Percentiles rank a stretch among this genome's conserved stretches.
phyloP scores from a whole-genome alignment of 2,113 vertebrate species.

The Mugil cephalus region DNA sequence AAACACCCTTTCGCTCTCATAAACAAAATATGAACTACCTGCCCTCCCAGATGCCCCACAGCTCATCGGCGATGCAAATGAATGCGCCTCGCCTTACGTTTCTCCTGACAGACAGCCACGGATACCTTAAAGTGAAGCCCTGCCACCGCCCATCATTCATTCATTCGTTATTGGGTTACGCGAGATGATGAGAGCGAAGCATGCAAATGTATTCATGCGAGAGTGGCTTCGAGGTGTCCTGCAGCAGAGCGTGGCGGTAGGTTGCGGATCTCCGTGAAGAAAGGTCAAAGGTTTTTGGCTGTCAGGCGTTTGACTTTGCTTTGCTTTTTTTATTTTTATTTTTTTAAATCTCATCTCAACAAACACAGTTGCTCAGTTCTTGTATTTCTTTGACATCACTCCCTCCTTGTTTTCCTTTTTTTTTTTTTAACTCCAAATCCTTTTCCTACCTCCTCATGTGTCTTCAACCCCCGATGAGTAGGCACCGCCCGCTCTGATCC shows the following conservation, averaged over 20 bases:
- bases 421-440: constrained; percentile 8
- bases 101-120: constrained; percentile 36
- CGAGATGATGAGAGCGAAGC: constrained; percentile 31
- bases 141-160: constrained; percentile 3
- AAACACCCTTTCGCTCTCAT: constrained; percentile 10
- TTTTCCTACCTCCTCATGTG: constrained; percentile 33
- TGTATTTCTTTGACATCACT: constrained; percentile 23
- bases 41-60: constrained; percentile 28
- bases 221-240: constrained; percentile 44
- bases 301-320: background rate
- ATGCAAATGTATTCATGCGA: constrained; percentile 60
- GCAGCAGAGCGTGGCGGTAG: constrained; percentile 6
- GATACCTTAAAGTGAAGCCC: constrained; percentile 23
- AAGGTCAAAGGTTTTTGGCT: constrained; percentile 16
- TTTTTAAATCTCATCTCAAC: background rate
- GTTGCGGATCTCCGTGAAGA: background rate
- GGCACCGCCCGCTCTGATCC: constrained; percentile 67
- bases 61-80: constrained; percentile 72
- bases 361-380: background rate
- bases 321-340: background rate
- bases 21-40: constrained; percentile 54
- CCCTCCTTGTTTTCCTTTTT: background rate
- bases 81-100: constrained; percentile 28
- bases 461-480: constrained; percentile 46
- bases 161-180: constrained; percentile 61